Evolutionary conservation across 2,888 invertebrate genomes (phyloP).

Genomic region (Lepidonotus clava): DNA sequence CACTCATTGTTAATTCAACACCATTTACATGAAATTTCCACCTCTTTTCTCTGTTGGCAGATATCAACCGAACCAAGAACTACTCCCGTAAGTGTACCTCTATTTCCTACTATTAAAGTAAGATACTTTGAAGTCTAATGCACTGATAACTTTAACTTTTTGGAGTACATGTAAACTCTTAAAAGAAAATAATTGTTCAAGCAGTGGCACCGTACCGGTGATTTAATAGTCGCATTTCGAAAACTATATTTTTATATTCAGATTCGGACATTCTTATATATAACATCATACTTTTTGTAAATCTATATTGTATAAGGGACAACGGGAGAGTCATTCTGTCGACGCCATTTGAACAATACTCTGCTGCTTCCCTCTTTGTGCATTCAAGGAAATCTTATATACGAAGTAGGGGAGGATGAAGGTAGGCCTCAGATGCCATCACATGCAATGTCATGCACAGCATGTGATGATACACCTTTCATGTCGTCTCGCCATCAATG

Average conservation of each 20-base stretch:
- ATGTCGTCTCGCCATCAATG: background rate
- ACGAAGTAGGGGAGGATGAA: conserved; percentile 43
- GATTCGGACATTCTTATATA: no score
- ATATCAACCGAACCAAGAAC: conserved; percentile 41
- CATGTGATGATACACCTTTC: conserved; percentile 7
- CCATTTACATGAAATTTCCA: no score
- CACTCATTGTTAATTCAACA: no score
- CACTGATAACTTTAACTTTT: background rate
- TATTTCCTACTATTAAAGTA: background rate
- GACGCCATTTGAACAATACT: no score
- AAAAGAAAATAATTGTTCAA: no score
- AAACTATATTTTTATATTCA: no score
- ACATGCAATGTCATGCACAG: background rate
- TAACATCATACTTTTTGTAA: no score
- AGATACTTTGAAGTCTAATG: background rate
- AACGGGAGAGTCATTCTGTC: no score
- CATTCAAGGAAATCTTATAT: conserved; percentile 40
- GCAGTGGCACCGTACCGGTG: no score
- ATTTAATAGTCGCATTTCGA: no score
- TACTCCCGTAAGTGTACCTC: conserved; percentile 15
- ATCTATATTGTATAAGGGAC: no score
- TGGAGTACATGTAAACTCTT: no score
- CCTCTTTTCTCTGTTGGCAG: background rate
- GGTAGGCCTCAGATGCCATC: background rate
- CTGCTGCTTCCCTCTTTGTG: background rate